phyloP scores from a whole-genome alignment of 2,113 vertebrate genomes.

The Xenotilapia leptura region DNA sequence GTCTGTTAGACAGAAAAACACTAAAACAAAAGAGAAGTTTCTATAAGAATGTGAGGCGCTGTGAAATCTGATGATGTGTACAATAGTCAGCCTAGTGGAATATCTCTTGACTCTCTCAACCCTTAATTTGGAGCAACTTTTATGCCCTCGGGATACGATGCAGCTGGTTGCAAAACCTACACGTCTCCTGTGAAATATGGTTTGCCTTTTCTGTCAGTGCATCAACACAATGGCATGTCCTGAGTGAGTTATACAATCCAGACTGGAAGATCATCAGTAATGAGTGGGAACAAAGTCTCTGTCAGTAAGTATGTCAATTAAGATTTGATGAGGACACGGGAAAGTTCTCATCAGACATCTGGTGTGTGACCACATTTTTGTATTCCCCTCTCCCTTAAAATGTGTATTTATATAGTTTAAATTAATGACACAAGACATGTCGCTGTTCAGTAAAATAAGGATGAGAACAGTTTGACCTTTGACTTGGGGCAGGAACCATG shows the following conservation, averaged over 20 bases:
- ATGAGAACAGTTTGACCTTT: not conserved
- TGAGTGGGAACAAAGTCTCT: not conserved
- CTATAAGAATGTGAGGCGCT: not conserved
- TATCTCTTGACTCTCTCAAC: not conserved
- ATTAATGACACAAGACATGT: not conserved
- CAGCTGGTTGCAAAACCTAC: slow-evolving; percentile 11
- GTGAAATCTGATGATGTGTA: slow-evolving; percentile 29
- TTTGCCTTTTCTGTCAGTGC: not conserved
- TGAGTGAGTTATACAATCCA: not conserved
- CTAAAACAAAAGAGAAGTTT: not conserved
- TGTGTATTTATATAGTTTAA: not conserved
- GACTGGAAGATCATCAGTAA: not conserved
- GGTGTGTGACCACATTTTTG: not conserved
- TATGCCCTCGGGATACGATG: slow-evolving; percentile 1
- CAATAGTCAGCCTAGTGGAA: not conserved
- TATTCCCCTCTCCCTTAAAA: not conserved
- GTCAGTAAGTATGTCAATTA: not conserved
- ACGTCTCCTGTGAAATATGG: slow-evolving; percentile 5
- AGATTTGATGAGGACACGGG: not conserved
- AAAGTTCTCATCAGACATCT: not conserved
- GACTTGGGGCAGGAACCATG: not conserved
- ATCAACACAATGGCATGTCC: slow-evolving; percentile 30
- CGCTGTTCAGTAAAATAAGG: not conserved
- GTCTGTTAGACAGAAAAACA: not conserved
- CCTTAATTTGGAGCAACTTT: not conserved